Percentiles rank a stretch among this genome's conserved stretches.
phyloP scores from a whole-genome alignment of 2,797 vertebrate species.

The Crotalus adamanteus region DNA sequence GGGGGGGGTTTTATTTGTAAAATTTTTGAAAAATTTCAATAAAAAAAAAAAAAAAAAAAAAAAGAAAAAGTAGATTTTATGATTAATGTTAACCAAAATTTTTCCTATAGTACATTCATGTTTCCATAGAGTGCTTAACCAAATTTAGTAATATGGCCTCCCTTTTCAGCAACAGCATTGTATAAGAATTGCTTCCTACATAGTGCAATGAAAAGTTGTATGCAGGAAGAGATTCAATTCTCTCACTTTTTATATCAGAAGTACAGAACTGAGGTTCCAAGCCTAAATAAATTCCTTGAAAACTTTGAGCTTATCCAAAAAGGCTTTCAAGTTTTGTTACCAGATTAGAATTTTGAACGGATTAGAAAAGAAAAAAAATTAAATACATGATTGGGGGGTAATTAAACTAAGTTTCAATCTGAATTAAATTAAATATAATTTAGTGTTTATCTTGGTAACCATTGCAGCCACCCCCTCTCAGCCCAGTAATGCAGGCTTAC shows the following conservation, averaged over 20 bases:
- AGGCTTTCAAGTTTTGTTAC: neutral
- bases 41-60: too few species aligned
- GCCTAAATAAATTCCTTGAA: neutral
- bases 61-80: neutral
- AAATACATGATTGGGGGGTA: neutral
- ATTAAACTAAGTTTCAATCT: neutral
- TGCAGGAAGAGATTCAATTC: neutral
- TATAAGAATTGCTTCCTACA: neutral
- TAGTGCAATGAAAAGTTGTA: neutral
- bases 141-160: neutral
- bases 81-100: neutral
- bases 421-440: neutral
- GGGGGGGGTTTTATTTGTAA: too few species aligned
- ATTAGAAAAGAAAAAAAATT: neutral
- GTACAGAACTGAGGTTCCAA: neutral
- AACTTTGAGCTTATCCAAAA: neutral
- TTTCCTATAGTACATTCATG: neutral
- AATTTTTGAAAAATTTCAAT: too few species aligned
- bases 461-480: neutral
- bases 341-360: neutral
- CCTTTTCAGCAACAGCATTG: neutral
- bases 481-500: neutral
- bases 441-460: neutral
- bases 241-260: neutral
- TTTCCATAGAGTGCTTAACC: neutral